These are phyloP conservation scores for Pitangus sulphuratus DNA, from an alignment of 2,797 vertebrate species.

Conservation along the genomic window DNA sequence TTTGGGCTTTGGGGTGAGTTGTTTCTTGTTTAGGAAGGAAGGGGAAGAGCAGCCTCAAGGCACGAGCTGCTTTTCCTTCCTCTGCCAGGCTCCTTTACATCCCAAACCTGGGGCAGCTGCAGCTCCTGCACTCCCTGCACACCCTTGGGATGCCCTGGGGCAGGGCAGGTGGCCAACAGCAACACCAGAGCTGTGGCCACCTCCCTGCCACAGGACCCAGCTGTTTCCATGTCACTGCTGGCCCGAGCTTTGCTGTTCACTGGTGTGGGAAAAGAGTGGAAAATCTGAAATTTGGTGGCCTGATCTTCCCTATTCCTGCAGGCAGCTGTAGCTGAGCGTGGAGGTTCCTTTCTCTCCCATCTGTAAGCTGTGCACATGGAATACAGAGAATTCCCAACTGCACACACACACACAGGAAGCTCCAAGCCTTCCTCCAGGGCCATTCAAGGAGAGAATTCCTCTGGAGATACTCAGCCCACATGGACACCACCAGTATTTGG, in stretches of 20 bases:
- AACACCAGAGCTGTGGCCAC: not conserved
- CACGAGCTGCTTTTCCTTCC: not conserved
- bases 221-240: not conserved
- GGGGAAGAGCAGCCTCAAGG: not conserved
- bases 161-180: not conserved
- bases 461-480: not conserved
- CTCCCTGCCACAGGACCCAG: not conserved
- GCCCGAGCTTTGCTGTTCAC: not conserved
- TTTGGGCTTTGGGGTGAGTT: not conserved
- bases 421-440: not conserved
- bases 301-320: not conserved
- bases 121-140: not conserved
- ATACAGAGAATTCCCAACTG: not conserved
- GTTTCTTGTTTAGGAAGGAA: not conserved
- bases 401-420: no score
- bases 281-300: not conserved
- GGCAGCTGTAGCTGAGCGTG: not conserved
- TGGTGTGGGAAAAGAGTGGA: not conserved
- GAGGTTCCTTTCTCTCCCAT: not conserved
- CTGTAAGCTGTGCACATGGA: not conserved
- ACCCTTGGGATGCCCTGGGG: rapidly evolving
- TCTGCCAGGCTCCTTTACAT: not conserved
- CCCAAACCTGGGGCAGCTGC: not conserved
- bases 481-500: not conserved
- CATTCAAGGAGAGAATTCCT: not conserved